Evolutionary conservation across 2,888 invertebrate species (phyloP).

Genomic region (Pinctada fucata): DNA sequence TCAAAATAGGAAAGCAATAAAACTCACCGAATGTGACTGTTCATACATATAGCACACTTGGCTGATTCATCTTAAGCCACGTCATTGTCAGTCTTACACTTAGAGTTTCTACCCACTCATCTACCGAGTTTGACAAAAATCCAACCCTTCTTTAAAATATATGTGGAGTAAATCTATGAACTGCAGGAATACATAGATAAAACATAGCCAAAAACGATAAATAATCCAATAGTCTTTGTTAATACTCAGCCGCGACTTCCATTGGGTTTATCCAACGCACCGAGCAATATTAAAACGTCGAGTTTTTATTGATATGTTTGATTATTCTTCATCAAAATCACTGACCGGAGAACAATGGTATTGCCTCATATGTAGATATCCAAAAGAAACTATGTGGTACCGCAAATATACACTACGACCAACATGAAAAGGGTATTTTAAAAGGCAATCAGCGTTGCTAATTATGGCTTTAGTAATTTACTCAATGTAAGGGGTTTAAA

Average conservation of each 20-base stretch:
- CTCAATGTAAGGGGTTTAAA: too few relatives aligned
- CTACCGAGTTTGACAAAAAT: background rate
- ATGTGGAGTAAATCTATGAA: background rate
- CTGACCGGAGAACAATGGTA: background rate
- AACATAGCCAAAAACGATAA: conserved; percentile 1
- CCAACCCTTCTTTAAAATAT: background rate
- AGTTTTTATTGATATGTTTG: background rate
- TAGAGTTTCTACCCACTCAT: too few relatives aligned
- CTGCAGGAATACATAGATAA: background rate
- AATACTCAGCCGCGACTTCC: background rate
- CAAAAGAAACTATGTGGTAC: background rate
- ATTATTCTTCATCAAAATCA: background rate
- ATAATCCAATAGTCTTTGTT: background rate
- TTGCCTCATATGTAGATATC: background rate
- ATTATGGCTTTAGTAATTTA: too few relatives aligned
- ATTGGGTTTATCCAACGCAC: background rate
- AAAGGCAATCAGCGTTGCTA: background rate
- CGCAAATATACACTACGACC: background rate
- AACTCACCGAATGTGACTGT: too few relatives aligned
- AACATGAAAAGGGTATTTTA: background rate
- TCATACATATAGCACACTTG: too few relatives aligned
- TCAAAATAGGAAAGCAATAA: too few relatives aligned
- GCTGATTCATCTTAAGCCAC: too few relatives aligned
- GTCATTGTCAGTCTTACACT: too few relatives aligned
- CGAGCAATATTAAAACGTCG: background rate